Evolutionary conservation across 2,797 vertebrate genomes (phyloP), one percentile per base, ranked within the genome.

Genomic region (Acrossocheilus fasciatus): DNA sequence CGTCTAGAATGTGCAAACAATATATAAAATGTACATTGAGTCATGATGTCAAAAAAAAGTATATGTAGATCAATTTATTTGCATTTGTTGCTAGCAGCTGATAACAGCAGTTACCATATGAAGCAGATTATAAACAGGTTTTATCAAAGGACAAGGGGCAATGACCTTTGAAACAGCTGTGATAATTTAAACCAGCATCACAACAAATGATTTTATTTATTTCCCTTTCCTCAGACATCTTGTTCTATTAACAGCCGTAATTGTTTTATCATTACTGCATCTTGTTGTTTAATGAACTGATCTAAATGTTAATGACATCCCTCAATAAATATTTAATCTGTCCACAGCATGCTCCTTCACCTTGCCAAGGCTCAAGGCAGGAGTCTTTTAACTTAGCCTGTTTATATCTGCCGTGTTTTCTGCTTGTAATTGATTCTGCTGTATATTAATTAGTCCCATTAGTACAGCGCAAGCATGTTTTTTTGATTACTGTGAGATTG

Each of bases 261-360:
- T 95, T 92, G 94, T 92, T 92, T 94, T 92, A 93, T 94, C 93
- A 91, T 86, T 89, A 92, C 89, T 91, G 91, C 90, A 92, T 94
- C 92, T 91, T 93, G 92, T 94, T 95, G 95, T 93, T 95, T 95
- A 96, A 95, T 95, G 94, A 95, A 93, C 94, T 94, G 95, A 95
- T 95, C 93, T 95, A 95, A 95, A 95, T 95, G 94, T 94, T 95
- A 95, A 95, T 94, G 94, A 94, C 93, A 94, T 88, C 91, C 89
- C 92, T 93, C 92, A 91, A 95, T 95, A 96, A 95, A 96, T 95
- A 95, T 95, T 96, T 94, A 94, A 95, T 95, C 89, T 92, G 91
- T 92, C 84, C 91, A 90, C 92, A 93, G 91, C 92, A 92, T 91
- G 91, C 91, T 92, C 90, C 73, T 83, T 95, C 93, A 94, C 93